Evolutionary conservation across 2,797 vertebrate genomes (phyloP), one percentile per base, ranked within the genome.

Genomic region (Galaxias olidus): DNA sequence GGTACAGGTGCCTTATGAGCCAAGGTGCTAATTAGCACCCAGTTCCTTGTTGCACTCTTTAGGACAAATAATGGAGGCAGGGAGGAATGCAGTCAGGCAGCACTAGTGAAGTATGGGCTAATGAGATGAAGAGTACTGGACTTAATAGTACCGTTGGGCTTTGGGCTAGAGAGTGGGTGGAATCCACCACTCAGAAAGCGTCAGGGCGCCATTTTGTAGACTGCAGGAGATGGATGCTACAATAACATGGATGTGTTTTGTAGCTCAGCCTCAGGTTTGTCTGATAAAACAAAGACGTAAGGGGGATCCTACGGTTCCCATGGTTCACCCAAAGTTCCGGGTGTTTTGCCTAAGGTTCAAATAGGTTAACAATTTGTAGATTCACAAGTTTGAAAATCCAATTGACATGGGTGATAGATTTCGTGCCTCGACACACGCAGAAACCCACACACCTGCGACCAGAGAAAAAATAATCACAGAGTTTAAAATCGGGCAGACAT

Each of bases 81-180:
- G 89, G 89, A 90, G 90, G 88, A 92, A 30, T 30, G 30, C 30
- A 30, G 30, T 30, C 30, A 90, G 89, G 89, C 91, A 90, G 85
- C 82, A 83, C 90, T 89, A 92, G 90, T 85, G 85, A 91, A 91
- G 91, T 91, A 90, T 90, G 86, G 90, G 92, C 89, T 93, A 94
- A 95, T 94, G 93, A 94, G 91, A 89, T 72, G 18, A 58, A 55
- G 68, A 65, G 84, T 91, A 90, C 86, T 89, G 78, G 89, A 87
- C 91, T 87, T 86, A 82, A 90, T 90, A 89, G 90, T 93, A 93
- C 92, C 92, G 88, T 91, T 93, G 93, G 93, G 91, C 92, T 94
- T 92, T 93, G 89, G 88, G 88, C 87, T 93, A 91, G 92, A 89
- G 90, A 90, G 89, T 91, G 87, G 89, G 89, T 92, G 92, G 92